Evolutionary conservation across 1,140 invertebrate species (phyloP), one percentile per base, ranked within the genome.

Genomic region (Solenopsis invicta): DNA sequence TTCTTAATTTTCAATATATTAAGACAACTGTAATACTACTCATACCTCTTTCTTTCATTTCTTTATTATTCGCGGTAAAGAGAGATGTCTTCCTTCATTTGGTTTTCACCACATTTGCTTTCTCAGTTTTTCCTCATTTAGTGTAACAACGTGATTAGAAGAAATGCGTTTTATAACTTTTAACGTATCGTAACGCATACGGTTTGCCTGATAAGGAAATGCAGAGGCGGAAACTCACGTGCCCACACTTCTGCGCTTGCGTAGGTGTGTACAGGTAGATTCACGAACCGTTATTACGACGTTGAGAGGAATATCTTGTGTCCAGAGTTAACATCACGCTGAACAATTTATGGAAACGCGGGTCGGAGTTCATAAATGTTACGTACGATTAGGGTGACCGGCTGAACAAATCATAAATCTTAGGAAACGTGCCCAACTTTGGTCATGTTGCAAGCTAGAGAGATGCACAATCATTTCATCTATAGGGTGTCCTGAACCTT

Each of bases 201-300:
- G 24, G 67, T 45, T 84, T 62, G 29, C 69, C 69, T 61, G 80
- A 84, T 84, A 84, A 84, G 69, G 80, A 12, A 84, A 84, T 18
- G 74, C 34, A 71, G 78, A 88, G 82, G 90, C 81, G 88, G 56
- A 69, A 88, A 64, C 72, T 71, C 62, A 76, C 76, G 85, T 81
- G 86, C 88, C 88, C 66, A 87, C 86, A 77, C 62, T 45, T 56
- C 45, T 29, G 52, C 29, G 72, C 59, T 24, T 13, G 80, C 87
- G 87, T 89, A 88, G 87, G 88, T 85, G 78, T 75, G 45, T 76
- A 71, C 80, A 89, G 88, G 74, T 77, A 88, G 66, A 75, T 85
- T 89, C 56, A 74, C 41, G 54, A 48, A 82, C 59, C 67, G 29
- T 85, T 71, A 52, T 82, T 78, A 72, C 80, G 48, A 74, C 9